phyloP scores from a whole-genome alignment of 2,113 vertebrate genomes.

The Polyodon spathula region DNA sequence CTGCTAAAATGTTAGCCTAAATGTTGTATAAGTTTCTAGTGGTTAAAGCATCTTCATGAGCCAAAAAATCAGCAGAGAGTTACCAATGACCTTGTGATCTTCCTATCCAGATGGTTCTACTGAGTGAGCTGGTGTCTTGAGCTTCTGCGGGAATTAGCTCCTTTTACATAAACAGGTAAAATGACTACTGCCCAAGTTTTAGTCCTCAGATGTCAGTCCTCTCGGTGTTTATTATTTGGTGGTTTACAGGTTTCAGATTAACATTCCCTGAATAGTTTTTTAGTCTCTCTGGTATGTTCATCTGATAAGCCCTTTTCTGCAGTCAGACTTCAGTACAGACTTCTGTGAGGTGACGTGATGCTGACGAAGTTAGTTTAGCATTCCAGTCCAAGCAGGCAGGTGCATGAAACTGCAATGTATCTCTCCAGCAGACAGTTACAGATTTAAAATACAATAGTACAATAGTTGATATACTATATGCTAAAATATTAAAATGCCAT shows the following conservation, averaged over 20 bases:
- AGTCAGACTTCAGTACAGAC: neutral
- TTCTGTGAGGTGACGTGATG: neutral
- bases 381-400: conserved; percentile 2
- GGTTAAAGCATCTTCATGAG: no score
- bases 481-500: no score
- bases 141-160: neutral
- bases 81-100: neutral
- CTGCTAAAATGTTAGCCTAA: no score
- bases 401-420: neutral
- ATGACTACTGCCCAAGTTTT: conserved; percentile 7
- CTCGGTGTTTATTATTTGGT: neutral
- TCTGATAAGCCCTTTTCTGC: conserved; percentile 6
- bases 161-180: conserved; percentile 13
- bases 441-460: neutral
- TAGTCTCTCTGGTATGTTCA: neutral
- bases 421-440: neutral
- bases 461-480: no score
- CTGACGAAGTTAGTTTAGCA: neutral
- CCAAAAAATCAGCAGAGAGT: no score
- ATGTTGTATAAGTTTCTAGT: no score
- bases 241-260: conserved; percentile 9
- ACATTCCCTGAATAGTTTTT: conserved; percentile 8
- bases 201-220: neutral
- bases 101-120: neutral
- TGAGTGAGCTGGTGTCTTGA: neutral